Percentiles rank a stretch among this genome's conserved stretches.
Conservation (phyloP, 2,113 vertebrate genomes). For the Carollia perspicillata region DNA sequence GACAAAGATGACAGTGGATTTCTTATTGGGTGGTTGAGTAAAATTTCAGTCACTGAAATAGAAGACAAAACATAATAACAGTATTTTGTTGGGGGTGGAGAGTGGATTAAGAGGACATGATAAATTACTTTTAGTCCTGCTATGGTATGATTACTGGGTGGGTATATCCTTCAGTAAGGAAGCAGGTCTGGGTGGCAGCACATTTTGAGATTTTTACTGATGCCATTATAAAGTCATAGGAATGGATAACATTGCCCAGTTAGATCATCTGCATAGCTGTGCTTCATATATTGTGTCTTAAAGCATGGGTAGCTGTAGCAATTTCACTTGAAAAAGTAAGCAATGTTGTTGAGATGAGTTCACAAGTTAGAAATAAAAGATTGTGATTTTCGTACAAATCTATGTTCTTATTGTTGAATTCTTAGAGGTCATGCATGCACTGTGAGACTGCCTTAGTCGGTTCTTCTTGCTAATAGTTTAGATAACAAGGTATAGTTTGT, state of each 20-base stretch:
- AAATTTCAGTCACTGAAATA: conserved; percentile 25
- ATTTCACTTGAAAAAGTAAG: conserved; percentile 11
- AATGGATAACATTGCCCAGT: not conserved
- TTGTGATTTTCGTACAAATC: not conserved
- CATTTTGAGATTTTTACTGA: not conserved
- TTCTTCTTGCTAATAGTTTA: not conserved
- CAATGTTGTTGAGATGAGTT: not conserved
- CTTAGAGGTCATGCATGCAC: not conserved
- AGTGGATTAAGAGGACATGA: not conserved
- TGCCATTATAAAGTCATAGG: not conserved
- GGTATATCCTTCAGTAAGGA: not conserved
- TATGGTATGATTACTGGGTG: not conserved
- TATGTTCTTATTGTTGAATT: not conserved
- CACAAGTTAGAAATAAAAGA: not conserved
- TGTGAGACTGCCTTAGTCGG: not conserved
- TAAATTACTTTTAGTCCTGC: not conserved
- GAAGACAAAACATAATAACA: not conserved
- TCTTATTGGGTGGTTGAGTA: not conserved
- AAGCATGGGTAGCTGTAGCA: not conserved
- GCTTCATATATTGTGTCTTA: not conserved
- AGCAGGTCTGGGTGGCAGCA: not conserved
- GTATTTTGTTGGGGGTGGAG: not conserved
- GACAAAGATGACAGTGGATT: not conserved
- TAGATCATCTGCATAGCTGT: not conserved
- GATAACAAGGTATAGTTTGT: not conserved